Base-by-base conservation (phyloP, 2,113 vertebrate species). In the Periophthalmus modestus region DNA sequence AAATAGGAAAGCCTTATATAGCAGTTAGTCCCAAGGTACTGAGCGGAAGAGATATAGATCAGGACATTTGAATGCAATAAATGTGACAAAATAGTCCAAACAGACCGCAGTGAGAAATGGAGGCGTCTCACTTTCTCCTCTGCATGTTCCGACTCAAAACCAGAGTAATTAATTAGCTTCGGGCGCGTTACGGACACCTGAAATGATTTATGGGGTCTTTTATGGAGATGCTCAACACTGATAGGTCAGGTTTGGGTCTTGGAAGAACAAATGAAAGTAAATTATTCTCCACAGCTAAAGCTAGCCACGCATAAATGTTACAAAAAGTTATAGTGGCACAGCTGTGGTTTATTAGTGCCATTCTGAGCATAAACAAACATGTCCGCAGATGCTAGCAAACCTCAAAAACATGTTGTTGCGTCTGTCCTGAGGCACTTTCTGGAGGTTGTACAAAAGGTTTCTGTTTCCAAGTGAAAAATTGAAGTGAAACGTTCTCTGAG, bases 81-180 rank as follows among this genome's bases (percentile, higher is more conserved):
- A 48, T 36, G 0, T 9, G 65, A 48, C 47, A 24, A 24, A 67
- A 43, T 65, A 62, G 14, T 18, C 0, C 0, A 36, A 2, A 14
- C 11, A 9, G 12, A 19, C 68, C 28, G 3, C 39, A 52, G 13
- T 66, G 5, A 72, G 43, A 78, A 62, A 83, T 1, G 2, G 58
- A 6, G 23, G 75, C 58, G 57, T 67, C 33, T 33, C 7, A 67
- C 36, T 36, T 33, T 75, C 69, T 72, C 70, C 74, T 83, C 72
- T 34, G 18, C 23, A 68, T 67, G 43, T 69, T 69, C 78, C 73
- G 77, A 78, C 84, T 84, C 75, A 80, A 80, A 77, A 79, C 74
- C 72, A 72, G 15, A 75, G 75, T 67, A 86, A 85, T 85, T 88
- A 90, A 90, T 87, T 82, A 88, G 77, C 82, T 82, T 73, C 84